Percentiles rank a stretch among this genome's conserved stretches.
Conservation (phyloP, 2,113 vertebrate species). For the Nanorana parkeri region DNA sequence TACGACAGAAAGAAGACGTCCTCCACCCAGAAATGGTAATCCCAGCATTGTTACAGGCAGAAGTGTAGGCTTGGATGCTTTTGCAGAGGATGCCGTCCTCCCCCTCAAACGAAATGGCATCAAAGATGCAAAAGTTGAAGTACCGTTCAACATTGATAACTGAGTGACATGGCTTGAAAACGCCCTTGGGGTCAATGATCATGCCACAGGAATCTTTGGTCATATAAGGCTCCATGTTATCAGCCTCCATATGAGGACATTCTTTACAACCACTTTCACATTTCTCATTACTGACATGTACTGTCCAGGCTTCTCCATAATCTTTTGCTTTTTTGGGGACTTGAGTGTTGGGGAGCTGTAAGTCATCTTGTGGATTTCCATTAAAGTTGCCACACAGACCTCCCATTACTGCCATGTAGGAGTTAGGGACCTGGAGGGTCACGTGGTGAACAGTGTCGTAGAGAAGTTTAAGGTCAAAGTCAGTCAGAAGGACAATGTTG, state of each 20-base stretch:
- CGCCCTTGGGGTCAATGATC: conserved; percentile 62
- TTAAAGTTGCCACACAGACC: conserved; percentile 77
- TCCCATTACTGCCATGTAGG: conserved; percentile 64
- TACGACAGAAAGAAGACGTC: conserved; percentile 68
- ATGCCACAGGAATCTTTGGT: conserved; percentile 65
- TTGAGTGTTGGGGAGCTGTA: conserved; percentile 61
- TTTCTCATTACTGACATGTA: conserved; percentile 53
- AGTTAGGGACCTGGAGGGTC: conserved; percentile 65
- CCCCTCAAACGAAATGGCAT: conserved; percentile 63
- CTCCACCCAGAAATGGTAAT: conserved; percentile 69
- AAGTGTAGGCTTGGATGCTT: conserved; percentile 69
- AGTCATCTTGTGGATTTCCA: conserved; percentile 63
- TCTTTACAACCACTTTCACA: conserved; percentile 62
- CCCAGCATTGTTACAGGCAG: conserved; percentile 70
- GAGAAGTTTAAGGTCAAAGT: conserved; percentile 70
- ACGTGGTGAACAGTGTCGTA: conserved; percentile 68
- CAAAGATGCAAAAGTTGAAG: conserved; percentile 69
- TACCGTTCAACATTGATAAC: conserved; percentile 63
- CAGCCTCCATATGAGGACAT: conserved; percentile 57
- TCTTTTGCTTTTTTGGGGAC: not conserved
- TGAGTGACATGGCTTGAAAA: conserved; percentile 70
- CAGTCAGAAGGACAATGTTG: conserved; percentile 65
- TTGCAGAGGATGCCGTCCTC: conserved; percentile 65
- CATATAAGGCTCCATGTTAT: not conserved
- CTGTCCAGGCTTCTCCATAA: conserved; percentile 69